A percentile compares a stretch with the other conserved stretches of the same genome.
These are phyloP conservation scores for Leucozona laternaria DNA, from an alignment of 2,888 invertebrate species.

Conservation along the genomic window DNA sequence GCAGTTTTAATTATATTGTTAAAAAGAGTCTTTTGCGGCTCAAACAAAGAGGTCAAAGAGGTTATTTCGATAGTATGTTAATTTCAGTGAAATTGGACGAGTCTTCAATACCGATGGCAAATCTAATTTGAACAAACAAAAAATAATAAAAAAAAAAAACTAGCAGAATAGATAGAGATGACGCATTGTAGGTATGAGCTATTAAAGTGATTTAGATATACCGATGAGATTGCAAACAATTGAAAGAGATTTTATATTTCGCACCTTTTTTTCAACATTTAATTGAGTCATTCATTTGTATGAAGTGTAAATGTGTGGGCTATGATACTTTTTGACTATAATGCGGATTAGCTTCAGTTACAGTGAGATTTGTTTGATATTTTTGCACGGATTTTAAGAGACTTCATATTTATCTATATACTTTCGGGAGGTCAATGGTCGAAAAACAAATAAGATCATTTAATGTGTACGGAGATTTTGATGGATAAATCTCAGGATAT, in stretches of 20 bases:
- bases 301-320: slow-evolving; percentile 35
- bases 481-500: slow-evolving; percentile 22
- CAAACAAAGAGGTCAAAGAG: slow-evolving; percentile 51
- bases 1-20: slow-evolving; percentile 52
- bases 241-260: slow-evolving; percentile 37
- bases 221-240: slow-evolving; percentile 5
- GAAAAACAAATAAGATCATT: background rate
- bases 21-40: slow-evolving; percentile 47
- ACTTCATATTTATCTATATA: too few species aligned
- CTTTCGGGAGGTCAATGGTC: slow-evolving; percentile 8
- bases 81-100: slow-evolving; percentile 34
- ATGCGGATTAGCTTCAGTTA: slow-evolving; percentile 17
- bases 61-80: slow-evolving; percentile 15
- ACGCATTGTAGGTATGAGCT: background rate
- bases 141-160: background rate
- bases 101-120: background rate
- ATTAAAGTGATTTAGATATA: slow-evolving; percentile 31
- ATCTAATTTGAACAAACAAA: background rate
- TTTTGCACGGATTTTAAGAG: slow-evolving; percentile 2
- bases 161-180: background rate
- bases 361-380: background rate
- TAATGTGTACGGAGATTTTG: background rate
- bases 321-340: slow-evolving; percentile 22
- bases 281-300: slow-evolving; percentile 37
- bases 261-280: slow-evolving; percentile 28